These are phyloP conservation scores for Melieria crassipennis DNA, from an alignment of 2,888 invertebrate species.

Conservation along the genomic window DNA sequence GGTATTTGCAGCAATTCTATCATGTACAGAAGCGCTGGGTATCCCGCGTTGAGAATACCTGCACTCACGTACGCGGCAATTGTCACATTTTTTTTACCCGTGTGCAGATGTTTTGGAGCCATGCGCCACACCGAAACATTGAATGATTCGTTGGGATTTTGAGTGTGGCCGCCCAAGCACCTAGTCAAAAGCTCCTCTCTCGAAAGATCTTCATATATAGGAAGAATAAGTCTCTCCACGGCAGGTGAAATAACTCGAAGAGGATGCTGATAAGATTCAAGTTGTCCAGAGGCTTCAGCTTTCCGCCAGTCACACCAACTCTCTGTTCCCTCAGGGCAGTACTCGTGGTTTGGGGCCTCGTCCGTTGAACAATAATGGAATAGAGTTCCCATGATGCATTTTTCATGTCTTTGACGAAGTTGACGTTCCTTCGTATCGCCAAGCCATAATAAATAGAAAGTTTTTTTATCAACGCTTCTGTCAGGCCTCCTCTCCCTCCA, in stretches of 20 bases:
- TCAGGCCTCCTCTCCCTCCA: slow-evolving; percentile 40
- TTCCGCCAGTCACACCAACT: slow-evolving; percentile 8
- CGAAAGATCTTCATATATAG: too few relatives aligned
- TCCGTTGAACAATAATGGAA: slow-evolving; percentile 51
- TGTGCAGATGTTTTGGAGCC: too few relatives aligned
- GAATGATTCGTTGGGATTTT: too few relatives aligned
- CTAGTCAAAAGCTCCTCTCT: too few relatives aligned
- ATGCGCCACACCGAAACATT: too few relatives aligned
- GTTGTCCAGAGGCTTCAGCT: background rate
- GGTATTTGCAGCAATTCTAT: too few relatives aligned
- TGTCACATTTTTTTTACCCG: too few relatives aligned
- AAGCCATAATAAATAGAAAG: slow-evolving; percentile 53
- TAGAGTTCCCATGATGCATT: slow-evolving; percentile 51
- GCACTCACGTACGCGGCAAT: too few relatives aligned
- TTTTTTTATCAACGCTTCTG: slow-evolving; percentile 51
- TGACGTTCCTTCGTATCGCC: slow-evolving; percentile 48
- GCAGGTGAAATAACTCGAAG: background rate
- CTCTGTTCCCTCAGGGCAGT: background rate
- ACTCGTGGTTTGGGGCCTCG: background rate
- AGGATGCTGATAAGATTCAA: background rate
- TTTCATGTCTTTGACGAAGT: slow-evolving; percentile 50
- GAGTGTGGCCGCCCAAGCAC: too few relatives aligned
- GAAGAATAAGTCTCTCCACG: too few relatives aligned
- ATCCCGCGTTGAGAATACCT: too few relatives aligned
- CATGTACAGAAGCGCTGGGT: too few relatives aligned